Base-by-base conservation (phyloP, 92 coral and sea anemone genomes). In the Porites lobata region DNA sequence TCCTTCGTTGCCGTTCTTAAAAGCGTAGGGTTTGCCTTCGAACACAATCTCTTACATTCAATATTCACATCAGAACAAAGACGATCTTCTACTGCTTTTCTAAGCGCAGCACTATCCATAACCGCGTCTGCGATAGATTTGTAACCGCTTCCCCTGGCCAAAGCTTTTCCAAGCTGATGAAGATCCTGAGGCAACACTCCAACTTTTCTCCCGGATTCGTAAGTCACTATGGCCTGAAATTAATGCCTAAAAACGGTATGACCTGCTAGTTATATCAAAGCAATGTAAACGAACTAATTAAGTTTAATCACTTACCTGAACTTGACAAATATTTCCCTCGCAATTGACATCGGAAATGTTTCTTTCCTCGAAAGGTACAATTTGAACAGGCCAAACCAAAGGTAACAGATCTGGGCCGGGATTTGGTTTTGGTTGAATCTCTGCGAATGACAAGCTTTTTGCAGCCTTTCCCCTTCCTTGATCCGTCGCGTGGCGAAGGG, bases 101-200 rank as follows among this genome's bases (percentile, higher is more conserved):
- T 61, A 9, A 82, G 87, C 3, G 17, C 63, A 1, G 71, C 57
- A 61, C 74, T 22, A 32, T 75, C 74, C 79, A 82, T 82, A n/a
- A 57, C 87, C 20, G 79, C 68, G 43, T 82, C 86, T 3, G 67
- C 86, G 26, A 82, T 69, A 18, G 75, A 26, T 50, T 82, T 82
- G 54, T 50, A 69, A 50, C 20, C 50, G 65, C 86, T 81, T n/a
- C 76, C 50, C n/a, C 76, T 8, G 15, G 86, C 86, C 86, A 81
- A 58, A 52, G 61, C 86, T 72, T 81, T 81, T 21, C 77, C 86
- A 22, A 81, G 86, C 66, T 43, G 77, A 81, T 81, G 86, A 68
- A 81, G 51, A 51, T 81, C 67, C 22, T 54, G 29, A 8, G 75
- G 75, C 77, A 81, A 69, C 13, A 10, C 67, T 20, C 67, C 76